These are phyloP conservation scores for Drosophila mercatorum DNA, from an alignment of 2,888 invertebrate species.

Conservation along the genomic window DNA sequence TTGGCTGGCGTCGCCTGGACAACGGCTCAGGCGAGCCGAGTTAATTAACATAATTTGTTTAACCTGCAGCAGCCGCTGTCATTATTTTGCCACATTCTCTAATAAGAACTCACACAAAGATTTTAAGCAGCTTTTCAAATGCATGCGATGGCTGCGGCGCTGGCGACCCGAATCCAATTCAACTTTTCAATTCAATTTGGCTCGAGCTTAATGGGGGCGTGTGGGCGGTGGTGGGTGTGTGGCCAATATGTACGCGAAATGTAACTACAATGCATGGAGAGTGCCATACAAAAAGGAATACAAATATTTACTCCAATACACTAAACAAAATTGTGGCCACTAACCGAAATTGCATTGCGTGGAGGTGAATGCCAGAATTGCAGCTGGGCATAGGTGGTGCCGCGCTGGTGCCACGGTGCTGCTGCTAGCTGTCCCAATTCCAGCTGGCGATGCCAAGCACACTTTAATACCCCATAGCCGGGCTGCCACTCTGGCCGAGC, in stretches of 20 bases:
- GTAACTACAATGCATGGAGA: slow-evolving; percentile 54
- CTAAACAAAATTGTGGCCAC: slow-evolving; percentile 77
- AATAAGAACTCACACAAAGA: slow-evolving; percentile 57
- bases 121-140: slow-evolving; percentile 54
- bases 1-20: slow-evolving; percentile 10
- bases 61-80: background rate
- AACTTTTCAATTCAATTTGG: slow-evolving; percentile 59
- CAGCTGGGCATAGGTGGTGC: slow-evolving; percentile 1
- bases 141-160: background rate
- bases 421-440: slow-evolving; percentile 28
- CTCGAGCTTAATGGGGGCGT: slow-evolving; percentile 1
- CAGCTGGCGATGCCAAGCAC: slow-evolving; percentile 28
- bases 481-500: slow-evolving; percentile 16
- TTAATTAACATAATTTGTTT: slow-evolving; percentile 14
- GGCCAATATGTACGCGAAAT: slow-evolving; percentile 32
- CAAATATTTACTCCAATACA: slow-evolving; percentile 64
- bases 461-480: slow-evolving; percentile 20
- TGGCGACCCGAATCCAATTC: slow-evolving; percentile 52
- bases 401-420: background rate
- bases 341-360: slow-evolving; percentile 74
- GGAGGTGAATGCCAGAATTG: slow-evolving; percentile 20
- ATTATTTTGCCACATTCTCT: slow-evolving; percentile 26
- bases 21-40: background rate
- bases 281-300: slow-evolving; percentile 34
- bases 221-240: background rate